phyloP scores from a whole-genome alignment of 1,140 invertebrate species.

The roundworm (Caenorhabditis elegans) region DNA sequence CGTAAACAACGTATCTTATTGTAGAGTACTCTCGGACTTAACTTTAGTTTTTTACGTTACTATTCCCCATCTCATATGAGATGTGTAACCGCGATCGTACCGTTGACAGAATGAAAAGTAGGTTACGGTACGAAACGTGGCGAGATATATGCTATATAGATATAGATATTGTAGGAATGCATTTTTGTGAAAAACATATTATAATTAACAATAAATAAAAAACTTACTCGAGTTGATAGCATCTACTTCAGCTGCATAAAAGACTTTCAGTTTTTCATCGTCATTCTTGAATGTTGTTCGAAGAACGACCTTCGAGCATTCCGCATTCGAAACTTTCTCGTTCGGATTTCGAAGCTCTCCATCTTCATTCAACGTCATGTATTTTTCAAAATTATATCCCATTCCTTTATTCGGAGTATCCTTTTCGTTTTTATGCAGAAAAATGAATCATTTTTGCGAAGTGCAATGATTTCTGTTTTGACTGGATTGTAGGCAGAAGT shows the following conservation, averaged over 20 bases:
- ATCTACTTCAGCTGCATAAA: background rate
- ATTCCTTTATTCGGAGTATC: background rate
- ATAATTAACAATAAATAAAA: no score
- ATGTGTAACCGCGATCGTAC: no score
- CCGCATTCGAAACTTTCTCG: background rate
- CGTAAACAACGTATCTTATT: no score
- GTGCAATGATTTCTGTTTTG: background rate
- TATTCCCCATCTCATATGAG: no score
- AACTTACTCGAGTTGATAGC: background rate
- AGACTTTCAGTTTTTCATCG: background rate
- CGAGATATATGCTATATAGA: no score
- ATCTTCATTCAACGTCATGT: background rate
- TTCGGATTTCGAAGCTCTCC: background rate
- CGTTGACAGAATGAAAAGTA: no score
- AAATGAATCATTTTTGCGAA: background rate
- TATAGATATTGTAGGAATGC: no score
- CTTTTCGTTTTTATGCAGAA: background rate
- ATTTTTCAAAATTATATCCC: background rate
- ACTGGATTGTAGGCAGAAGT: background rate
- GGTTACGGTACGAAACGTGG: no score
- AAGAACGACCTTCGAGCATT: background rate
- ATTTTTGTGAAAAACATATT: no score
- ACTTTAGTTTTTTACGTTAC: no score
- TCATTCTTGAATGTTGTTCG: background rate
- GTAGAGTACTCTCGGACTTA: no score